Evolutionary conservation across 1,140 invertebrate genomes (phyloP), one percentile per base, ranked within the genome.

Genomic region (Aricia agestis): DNA sequence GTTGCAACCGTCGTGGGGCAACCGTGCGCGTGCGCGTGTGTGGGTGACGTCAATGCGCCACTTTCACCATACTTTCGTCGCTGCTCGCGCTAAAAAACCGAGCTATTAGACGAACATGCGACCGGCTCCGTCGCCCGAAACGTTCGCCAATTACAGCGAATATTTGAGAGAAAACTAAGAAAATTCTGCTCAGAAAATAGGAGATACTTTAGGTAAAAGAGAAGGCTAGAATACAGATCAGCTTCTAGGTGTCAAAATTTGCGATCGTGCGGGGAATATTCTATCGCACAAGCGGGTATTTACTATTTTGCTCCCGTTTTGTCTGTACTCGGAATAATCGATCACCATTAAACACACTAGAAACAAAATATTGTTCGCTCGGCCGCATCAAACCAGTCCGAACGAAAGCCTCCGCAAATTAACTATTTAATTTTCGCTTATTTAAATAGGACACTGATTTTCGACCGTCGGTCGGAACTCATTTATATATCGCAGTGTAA

Each of bases 41-140:
- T 89, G 86, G 19, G 86, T 89, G 85, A 90, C 87, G 87, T 89
- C 83, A 88, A 86, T 81, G 81, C 79, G 86, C 82, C 86, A 91
- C 89, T 91, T 91, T 91, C 89, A 87, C 89, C 83, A 84, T 87
- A 91, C 89, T 91, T 91, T 91, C 89, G 89, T 90, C 87, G 87
- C 74, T 81, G 82, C 74, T 83, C 81, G 86, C 81, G 85, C 85
- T 89, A 91, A 90, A 91, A 89, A 90, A 89, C 83, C 59, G 71
- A 78, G 74, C 79, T 78, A 84, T 79, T 87, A 89, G 85, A 87
- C 85, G 79, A 78, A 86, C 84, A 85, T 82, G 81, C 84, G 85
- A 83, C 79, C 84, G 80, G 82, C 81, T 82, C 76, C 76, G 82
- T 77, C 79, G 87, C 81, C 78, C 79, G 79, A 81, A 82, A 83